Evolutionary conservation across 2,113 vertebrate genomes (phyloP), one percentile per base, ranked within the genome.

Genomic region (Antidorcas marsupialis): DNA sequence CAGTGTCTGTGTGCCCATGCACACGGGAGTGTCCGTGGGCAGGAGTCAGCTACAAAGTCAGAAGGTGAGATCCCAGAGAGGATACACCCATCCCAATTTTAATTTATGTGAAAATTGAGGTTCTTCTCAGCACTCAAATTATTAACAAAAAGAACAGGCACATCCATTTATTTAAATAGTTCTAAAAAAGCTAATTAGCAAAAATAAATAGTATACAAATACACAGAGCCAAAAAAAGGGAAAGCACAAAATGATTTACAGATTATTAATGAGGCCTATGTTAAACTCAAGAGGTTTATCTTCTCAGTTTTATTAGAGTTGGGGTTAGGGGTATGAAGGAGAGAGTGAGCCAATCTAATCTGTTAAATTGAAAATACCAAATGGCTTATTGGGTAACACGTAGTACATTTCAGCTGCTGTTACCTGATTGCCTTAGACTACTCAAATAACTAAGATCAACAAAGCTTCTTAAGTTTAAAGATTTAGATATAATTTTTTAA

Each of bases 241-340:
- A 98, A 97, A 99, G 98, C 98, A 99, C 98, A 99, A 98, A 97
- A 93, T 97, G 94, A 23, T 96, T 90, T 87, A 95, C 52, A 96
- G 97, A 96, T 98, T 97, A 97, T 89, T 97, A 96, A 97, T 96
- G 97, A 97, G 97, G 93, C 97, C 97, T 98, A 1, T 96, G 25
- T 97, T 92, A 97, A 95, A 98, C 89, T 79, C 86, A 71, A 71
- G 25, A 57, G 60, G 92, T 97, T 97, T 71, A 97, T 98, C 98
- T 97, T 95, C 97, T 95, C 97, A 84, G 50, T 96, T 98, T 96
- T 95, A 85, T 28, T 95, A 21, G 7, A 89, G 89, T 92, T 45
- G 97, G 47, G 95, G 93, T 86, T 96, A 91, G 88, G 96, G 64
- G 67, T 96, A 96, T 97, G 97, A 96, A 95, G 93, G 97, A 97